A percentile compares a stretch with the other conserved stretches of the same genome.
Conservation (phyloP, 2,797 vertebrate species). For the Gallirallus australis region DNA sequence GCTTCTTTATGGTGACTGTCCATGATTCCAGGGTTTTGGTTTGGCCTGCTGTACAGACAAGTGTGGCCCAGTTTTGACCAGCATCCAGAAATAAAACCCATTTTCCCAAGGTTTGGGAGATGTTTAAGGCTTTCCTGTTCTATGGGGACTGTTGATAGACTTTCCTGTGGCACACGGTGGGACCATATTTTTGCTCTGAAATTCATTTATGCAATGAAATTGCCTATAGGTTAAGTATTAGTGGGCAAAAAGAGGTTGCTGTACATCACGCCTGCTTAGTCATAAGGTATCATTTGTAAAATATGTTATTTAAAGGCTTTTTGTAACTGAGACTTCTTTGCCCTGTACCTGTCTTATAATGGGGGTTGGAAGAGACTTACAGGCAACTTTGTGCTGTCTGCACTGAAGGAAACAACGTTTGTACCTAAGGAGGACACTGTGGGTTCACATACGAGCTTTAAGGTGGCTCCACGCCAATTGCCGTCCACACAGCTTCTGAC, state of each 20-base stretch:
- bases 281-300: background rate
- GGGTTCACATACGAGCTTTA: background rate
- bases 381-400: background rate
- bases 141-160: background rate
- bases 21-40: background rate
- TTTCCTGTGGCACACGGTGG: background rate
- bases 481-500: background rate
- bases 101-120: background rate
- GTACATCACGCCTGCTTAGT: background rate
- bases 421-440: background rate
- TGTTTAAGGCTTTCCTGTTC: background rate
- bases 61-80: background rate
- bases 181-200: background rate
- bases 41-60: background rate
- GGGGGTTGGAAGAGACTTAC: background rate
- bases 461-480: background rate
- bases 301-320: background rate
- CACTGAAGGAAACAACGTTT: background rate
- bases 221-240: fast-evolving
- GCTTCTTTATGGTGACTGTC: background rate
- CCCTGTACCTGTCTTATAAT: background rate
- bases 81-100: background rate
- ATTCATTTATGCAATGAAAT: background rate
- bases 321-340: background rate
- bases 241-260: background rate